Conservation (phyloP, 2,113 vertebrate species). For the Proteles cristata region DNA sequence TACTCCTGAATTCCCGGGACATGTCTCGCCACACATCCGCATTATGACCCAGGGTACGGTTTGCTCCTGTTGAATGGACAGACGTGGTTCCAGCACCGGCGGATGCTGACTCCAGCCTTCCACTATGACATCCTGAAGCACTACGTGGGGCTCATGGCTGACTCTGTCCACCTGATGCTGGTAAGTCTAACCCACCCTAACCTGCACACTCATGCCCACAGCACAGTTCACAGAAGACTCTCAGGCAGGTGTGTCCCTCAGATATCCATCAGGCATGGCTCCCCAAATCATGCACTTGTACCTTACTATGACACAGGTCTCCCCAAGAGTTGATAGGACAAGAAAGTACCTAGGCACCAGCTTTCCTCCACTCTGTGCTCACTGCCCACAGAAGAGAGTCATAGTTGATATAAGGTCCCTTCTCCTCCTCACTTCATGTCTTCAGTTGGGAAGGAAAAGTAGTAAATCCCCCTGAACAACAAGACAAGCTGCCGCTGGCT, state of each 20-base stretch:
- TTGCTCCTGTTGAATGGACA: conserved; percentile 88
- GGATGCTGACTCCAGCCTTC: conserved; percentile 93
- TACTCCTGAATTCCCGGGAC: not conserved
- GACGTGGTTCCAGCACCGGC: conserved; percentile 91
- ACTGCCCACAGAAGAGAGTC: not conserved
- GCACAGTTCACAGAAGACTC: not conserved
- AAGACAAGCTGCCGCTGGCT: not conserved
- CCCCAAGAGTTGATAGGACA: not conserved
- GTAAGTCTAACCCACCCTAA: conserved; percentile 77
- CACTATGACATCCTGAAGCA: conserved; percentile 93
- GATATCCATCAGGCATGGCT: too few relatives aligned
- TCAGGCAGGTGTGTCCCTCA: not conserved
- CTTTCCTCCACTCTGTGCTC: not conserved
- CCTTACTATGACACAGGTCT: not conserved
- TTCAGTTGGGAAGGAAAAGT: not conserved
- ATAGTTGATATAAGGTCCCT: not conserved
- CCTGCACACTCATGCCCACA: not conserved
- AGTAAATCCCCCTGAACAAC: not conserved
- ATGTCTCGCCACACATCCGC: too few relatives aligned
- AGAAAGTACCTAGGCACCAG: not conserved
- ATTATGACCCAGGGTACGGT: conserved; percentile 86
- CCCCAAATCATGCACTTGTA: too few relatives aligned
- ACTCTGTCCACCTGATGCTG: conserved; percentile 90
- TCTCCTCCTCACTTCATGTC: not conserved
- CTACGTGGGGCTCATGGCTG: conserved; percentile 87